Evolutionary conservation across 2,888 invertebrate genomes (phyloP).

Genomic region (Xestia c-nigrum): DNA sequence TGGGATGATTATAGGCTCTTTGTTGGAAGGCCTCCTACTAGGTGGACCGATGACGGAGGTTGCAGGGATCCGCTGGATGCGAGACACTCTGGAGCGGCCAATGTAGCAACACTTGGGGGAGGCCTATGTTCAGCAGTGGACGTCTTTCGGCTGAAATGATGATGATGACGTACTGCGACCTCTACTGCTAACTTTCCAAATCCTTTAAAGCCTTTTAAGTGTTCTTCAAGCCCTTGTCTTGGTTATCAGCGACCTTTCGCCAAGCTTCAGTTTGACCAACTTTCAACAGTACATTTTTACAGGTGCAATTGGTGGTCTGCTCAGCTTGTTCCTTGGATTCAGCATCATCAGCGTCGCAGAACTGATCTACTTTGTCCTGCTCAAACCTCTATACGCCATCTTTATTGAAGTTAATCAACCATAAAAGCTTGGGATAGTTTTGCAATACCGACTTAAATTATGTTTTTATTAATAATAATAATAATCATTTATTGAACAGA

Average conservation of each 20-base stretch:
- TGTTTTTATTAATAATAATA: no score
- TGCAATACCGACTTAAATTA: background rate
- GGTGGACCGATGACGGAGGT: no score
- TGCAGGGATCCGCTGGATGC: no score
- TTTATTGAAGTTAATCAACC: conserved; percentile 64
- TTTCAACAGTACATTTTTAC: conserved; percentile 16
- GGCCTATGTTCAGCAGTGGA: no score
- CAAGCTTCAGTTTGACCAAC: background rate
- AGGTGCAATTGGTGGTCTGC: conserved; percentile 87
- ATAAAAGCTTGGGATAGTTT: background rate
- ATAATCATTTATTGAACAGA: no score
- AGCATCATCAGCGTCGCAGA: conserved; percentile 88
- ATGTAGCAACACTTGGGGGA: no score
- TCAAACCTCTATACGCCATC: conserved; percentile 79
- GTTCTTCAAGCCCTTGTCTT: background rate
- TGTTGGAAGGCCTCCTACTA: no score
- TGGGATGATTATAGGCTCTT: no score
- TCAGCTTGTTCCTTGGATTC: conserved; percentile 88
- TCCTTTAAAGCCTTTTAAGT: background rate
- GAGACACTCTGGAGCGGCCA: no score
- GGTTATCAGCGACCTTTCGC: background rate
- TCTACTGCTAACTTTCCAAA: background rate
- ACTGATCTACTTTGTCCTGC: conserved; percentile 82
- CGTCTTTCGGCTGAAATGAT: no score
- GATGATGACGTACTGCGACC: no score